Conservation (phyloP, 2,113 vertebrate genomes). For the Orycteropus afer region DNA sequence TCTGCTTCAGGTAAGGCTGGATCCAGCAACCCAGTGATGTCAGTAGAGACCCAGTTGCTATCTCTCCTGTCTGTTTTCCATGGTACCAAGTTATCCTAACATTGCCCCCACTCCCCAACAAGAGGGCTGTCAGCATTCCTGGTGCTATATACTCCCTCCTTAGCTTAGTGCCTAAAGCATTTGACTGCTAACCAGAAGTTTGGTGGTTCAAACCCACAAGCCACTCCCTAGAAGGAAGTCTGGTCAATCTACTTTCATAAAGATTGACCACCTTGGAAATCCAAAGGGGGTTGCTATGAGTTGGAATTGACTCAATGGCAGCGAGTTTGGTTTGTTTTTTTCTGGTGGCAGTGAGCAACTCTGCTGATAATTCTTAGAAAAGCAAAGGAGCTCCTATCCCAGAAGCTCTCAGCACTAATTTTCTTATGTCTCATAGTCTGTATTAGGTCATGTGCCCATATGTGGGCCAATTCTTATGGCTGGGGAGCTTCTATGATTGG, state of each 20-base stretch:
- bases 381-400: background rate
- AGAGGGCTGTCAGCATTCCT: background rate
- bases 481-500: background rate
- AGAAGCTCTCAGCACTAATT: background rate
- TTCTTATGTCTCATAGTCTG: background rate
- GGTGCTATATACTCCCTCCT: background rate
- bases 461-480: background rate
- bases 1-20: conserved; percentile 15
- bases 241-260: too few relatives aligned
- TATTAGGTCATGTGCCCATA: background rate
- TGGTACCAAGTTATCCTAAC: background rate
- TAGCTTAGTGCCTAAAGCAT: too few relatives aligned
- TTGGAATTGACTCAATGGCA: too few relatives aligned
- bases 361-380: background rate
- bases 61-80: background rate
- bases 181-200: too few relatives aligned
- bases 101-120: rapidly evolving
- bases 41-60: background rate
- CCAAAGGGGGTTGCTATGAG: too few relatives aligned
- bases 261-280: too few relatives aligned
- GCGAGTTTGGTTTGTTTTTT: too few relatives aligned
- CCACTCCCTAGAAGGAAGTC: too few relatives aligned
- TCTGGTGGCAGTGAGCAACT: rapidly evolving
- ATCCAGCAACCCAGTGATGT: background rate
- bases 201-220: too few relatives aligned